These are phyloP conservation scores for Apeira syringaria DNA, from an alignment of 2,888 invertebrate genomes.

Conservation along the genomic window DNA sequence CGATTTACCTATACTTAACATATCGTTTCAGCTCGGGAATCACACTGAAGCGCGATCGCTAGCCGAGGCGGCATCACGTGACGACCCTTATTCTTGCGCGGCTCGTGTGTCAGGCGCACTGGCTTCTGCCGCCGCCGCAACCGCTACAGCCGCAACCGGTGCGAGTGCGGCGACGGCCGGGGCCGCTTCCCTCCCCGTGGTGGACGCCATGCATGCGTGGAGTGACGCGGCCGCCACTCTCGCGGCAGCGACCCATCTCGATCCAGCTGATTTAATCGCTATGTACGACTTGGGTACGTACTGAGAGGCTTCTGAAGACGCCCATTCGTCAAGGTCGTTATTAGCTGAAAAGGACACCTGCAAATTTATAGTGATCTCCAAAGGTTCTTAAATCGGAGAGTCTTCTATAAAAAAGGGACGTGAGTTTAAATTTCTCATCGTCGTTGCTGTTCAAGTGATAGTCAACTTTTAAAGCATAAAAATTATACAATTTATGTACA, in stretches of 20 bases:
- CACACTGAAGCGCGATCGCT: conserved; percentile 62
- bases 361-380: too few species aligned
- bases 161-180: conserved; percentile 47
- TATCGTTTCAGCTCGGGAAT: conserved; percentile 59
- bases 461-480: too few species aligned
- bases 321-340: too few species aligned
- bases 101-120: conserved; percentile 63
- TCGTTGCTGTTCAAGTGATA: too few species aligned
- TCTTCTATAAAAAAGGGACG: too few species aligned
- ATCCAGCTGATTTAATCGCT: conserved; percentile 68
- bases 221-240: conserved; percentile 51
- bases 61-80: conserved; percentile 63
- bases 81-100: conserved; percentile 73
- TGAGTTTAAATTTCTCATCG: too few species aligned
- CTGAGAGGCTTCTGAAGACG: too few species aligned
- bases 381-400: too few species aligned
- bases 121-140: conserved; percentile 35
- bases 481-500: too few species aligned
- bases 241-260: conserved; percentile 67
- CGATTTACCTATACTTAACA: too few species aligned
- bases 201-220: conserved; percentile 36
- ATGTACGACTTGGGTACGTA: conserved; percentile 66
- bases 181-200: conserved; percentile 12
- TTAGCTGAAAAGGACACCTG: too few species aligned
- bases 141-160: conserved; percentile 7